A percentile compares a stretch with the other conserved stretches of the same genome.
phyloP scores from a whole-genome alignment of 2,113 vertebrate genomes.

The Erpornis zantholeuca region DNA sequence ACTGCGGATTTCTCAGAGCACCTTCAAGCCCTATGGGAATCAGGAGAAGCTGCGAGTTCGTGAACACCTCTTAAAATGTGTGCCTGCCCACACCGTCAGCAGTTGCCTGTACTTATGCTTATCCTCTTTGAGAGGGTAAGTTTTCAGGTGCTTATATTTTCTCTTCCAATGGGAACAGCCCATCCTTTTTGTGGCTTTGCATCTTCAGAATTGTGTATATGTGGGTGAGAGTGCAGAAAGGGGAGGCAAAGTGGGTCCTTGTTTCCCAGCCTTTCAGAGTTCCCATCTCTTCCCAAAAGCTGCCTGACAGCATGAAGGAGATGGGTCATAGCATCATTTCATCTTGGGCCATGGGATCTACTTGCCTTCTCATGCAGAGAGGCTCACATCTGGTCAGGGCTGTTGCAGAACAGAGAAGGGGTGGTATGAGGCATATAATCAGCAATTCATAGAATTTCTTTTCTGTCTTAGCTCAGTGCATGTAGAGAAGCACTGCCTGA shows the following conservation, averaged over 20 bases:
- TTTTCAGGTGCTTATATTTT: not conserved
- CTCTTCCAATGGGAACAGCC: not conserved
- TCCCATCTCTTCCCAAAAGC: not conserved
- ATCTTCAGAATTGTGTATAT: not conserved
- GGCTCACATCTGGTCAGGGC: not conserved
- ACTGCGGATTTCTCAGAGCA: not conserved
- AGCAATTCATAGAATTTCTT: not conserved
- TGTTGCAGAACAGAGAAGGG: not conserved
- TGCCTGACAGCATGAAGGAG: not conserved
- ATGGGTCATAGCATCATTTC: not conserved
- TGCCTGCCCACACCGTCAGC: not conserved
- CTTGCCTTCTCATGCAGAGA: not conserved
- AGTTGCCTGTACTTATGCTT: not conserved
- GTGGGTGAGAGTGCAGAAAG: not conserved
- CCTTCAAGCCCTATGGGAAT: not conserved
- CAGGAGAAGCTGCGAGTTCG: not conserved
- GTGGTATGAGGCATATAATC: not conserved
- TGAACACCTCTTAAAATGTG: not conserved
- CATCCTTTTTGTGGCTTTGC: not conserved
- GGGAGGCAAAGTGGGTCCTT: not conserved
- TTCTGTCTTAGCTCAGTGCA: not conserved
- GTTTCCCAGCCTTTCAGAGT: not conserved
- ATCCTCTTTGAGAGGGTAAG: not conserved
- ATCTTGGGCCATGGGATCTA: not conserved
- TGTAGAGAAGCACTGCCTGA: not conserved